These are phyloP conservation scores for Salmo trutta DNA, from an alignment of 2,797 vertebrate species.

Conservation along the genomic window DNA sequence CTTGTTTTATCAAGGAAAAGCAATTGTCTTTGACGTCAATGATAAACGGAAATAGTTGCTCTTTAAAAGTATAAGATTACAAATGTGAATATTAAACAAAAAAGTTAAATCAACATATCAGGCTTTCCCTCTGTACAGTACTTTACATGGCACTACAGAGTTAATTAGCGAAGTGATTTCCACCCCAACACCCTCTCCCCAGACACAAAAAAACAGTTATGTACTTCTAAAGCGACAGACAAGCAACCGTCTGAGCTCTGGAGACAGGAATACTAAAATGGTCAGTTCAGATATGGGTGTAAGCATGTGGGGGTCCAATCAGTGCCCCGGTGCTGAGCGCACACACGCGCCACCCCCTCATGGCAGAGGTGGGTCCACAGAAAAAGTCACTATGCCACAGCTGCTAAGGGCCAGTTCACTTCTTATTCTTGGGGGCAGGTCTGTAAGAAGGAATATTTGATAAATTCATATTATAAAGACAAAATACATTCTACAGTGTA, in stretches of 20 bases:
- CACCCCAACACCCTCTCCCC: neutral
- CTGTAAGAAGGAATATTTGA: constrained; percentile 49
- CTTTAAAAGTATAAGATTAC: neutral
- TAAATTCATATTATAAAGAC: neutral
- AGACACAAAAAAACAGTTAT: neutral
- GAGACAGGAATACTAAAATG: constrained; percentile 1
- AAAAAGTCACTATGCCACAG: neutral
- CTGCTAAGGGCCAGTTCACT: constrained; percentile 58
- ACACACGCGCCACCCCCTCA: constrained; percentile 8
- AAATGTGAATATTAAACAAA: neutral
- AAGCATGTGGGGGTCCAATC: neutral
- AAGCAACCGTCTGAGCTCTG: neutral
- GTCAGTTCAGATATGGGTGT: constrained; percentile 7
- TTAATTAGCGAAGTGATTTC: neutral
- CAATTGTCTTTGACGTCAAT: neutral
- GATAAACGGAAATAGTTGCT: neutral
- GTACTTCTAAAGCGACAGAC: neutral
- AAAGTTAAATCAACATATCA: constrained; percentile 1
- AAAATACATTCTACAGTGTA: neutral
- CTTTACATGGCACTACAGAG: neutral
- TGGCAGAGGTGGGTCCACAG: constrained; percentile 14
- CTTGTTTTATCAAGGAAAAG: neutral
- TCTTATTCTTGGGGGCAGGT: constrained; percentile 85
- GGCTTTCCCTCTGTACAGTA: constrained; percentile 3
- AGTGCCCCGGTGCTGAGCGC: neutral